Evolutionary conservation across 2,797 vertebrate species (phyloP).

Genomic region (Gambusia yucatana): DNA sequence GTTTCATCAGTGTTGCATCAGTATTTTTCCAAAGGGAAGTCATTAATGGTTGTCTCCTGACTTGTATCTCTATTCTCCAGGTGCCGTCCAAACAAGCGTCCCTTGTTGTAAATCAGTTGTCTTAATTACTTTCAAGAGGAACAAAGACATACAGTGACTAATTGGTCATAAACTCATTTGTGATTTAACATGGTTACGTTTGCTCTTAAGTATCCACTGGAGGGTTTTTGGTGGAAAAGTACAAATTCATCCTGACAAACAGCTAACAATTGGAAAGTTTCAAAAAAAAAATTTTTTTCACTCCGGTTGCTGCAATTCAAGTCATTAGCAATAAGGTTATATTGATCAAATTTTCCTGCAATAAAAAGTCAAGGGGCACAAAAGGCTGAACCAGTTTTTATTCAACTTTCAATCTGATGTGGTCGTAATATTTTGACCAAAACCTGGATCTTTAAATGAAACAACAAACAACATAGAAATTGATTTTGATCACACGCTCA

Average conservation of each 20-base stretch:
- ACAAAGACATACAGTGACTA: constrained; percentile 40
- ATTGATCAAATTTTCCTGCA: not conserved
- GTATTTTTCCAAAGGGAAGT: constrained; percentile 12
- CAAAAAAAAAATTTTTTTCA: not conserved
- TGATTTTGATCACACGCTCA: not conserved
- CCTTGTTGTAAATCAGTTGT: not conserved
- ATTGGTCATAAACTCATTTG: constrained; percentile 5
- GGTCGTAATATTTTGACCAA: not conserved
- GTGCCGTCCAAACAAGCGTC: not conserved
- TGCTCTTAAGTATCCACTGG: constrained; percentile 30
- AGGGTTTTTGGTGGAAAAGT: not conserved
- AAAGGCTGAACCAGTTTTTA: not conserved
- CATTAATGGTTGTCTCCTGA: constrained; percentile 1
- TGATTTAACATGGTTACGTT: constrained; percentile 17
- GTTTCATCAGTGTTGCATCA: constrained; percentile 56
- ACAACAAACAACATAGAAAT: not conserved
- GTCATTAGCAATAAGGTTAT: not conserved
- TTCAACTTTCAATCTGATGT: not conserved
- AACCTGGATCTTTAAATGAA: not conserved
- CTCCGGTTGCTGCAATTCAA: not conserved
- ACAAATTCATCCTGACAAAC: not conserved
- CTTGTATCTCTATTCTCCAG: not conserved
- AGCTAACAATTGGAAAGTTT: not conserved
- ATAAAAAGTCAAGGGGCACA: not conserved
- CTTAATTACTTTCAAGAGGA: constrained; percentile 67